Evolutionary conservation across 1,140 invertebrate genomes (phyloP).

Genomic region (Chironomus tepperi): DNA sequence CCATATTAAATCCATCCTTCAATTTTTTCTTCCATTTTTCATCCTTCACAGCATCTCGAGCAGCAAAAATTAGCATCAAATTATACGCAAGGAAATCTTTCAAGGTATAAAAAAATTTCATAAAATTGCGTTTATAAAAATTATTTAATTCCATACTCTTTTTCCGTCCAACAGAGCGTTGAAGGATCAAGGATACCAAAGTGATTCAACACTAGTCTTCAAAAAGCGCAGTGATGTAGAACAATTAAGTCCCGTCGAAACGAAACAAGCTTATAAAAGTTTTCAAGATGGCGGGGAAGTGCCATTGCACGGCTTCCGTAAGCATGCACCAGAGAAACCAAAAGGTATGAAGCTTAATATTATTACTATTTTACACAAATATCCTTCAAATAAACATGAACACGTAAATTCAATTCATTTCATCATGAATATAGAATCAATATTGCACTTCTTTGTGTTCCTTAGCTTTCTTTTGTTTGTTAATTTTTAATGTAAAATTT

Average conservation of each 20-base stretch:
- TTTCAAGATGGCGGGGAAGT: constrained; percentile 87
- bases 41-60: constrained; percentile 47
- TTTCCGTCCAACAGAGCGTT: constrained; percentile 49
- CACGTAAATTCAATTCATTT: neutral
- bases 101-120: constrained; percentile 31
- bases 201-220: constrained; percentile 79
- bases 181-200: constrained; percentile 84
- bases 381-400: neutral
- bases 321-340: constrained; percentile 74
- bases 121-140: neutral
- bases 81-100: constrained; percentile 40
- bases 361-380: neutral
- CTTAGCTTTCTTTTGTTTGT: neutral
- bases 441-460: constrained; percentile 25
- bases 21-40: constrained; percentile 30
- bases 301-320: constrained; percentile 76
- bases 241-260: constrained; percentile 66
- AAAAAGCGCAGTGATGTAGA: constrained; percentile 57
- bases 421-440: constrained; percentile 21
- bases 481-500: no score
- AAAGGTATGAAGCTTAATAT: constrained; percentile 59
- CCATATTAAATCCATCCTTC: constrained; percentile 26
- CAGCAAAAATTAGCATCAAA: constrained; percentile 48
- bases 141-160: neutral
- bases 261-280: constrained; percentile 71